Base-by-base conservation (phyloP, 1,140 invertebrate genomes). In the Spodoptera frugiperda region DNA sequence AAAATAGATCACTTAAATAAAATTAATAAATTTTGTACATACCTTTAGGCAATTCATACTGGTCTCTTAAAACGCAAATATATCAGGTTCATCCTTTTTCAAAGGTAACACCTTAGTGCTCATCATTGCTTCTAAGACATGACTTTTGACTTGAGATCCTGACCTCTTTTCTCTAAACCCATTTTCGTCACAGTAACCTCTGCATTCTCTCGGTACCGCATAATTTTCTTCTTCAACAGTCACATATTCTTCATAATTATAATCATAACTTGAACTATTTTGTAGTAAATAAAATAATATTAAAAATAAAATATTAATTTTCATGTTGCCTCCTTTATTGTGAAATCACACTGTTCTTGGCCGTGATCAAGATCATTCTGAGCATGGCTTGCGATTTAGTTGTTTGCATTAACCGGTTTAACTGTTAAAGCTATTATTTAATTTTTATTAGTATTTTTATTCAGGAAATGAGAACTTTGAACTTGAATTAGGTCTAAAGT, bases 21-120 rank as follows among this genome's bases (percentile, higher is more conserved):
- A 0, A 8, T 19, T 4, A 46, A 46, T 11, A n/a, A 49, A 67
- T 25, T 14, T 1, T 6, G 19, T 19, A 82, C 85, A 83, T 78
- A 88, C 91, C 89, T 85, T 87, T 86, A 10, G 91, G 91, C 54
- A 92, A 63, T 33, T 89, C 85, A 49, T 90, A 92, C 51, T 87
- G 75, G 57, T 92, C 89, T 71, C 81, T 80, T 33, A 92, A 83
- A 89, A 68, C 9, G 80, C 81, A 17, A 92, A 84, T 44, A 87
- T 61, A 21, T 92, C 87, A 0, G 82, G 78, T 70, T 81, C 78
- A 6, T 78, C 82, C 5, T 74, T 68, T 30, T 82, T 82, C 1
- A 84, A 70, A 11, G 78, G 48, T 19, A 85, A 80, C 74, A 82
- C 85, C 5, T 84, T 82, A 0, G 88, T 88, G 3, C 79, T 81